phyloP scores from a whole-genome alignment of 2,113 vertebrate species.

The Meriones unguiculatus region DNA sequence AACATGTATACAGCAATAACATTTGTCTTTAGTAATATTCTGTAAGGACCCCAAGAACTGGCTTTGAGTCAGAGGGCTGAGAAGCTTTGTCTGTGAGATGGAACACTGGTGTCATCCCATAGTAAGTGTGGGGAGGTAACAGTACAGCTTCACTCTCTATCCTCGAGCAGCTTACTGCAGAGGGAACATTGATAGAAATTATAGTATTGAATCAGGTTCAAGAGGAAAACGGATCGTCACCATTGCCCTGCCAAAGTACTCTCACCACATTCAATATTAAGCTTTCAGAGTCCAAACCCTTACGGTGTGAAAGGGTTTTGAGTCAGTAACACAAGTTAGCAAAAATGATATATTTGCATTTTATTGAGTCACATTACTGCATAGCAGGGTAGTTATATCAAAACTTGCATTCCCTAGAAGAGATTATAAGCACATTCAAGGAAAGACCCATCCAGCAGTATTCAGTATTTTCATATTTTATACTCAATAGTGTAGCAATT shows the following conservation, averaged over 20 bases:
- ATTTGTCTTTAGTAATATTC: neutral
- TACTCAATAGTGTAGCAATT: neutral
- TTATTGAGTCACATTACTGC: slow-evolving; percentile 7
- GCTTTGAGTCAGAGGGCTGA: neutral
- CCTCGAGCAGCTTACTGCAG: neutral
- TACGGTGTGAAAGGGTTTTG: neutral
- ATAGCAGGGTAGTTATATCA: neutral
- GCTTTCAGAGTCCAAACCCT: neutral
- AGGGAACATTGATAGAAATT: neutral
- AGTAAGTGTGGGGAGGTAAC: neutral
- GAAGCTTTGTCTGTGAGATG: neutral
- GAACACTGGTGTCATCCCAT: neutral
- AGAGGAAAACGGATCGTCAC: neutral
- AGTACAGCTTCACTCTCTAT: neutral
- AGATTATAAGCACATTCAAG: slow-evolving; percentile 31
- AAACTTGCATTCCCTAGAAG: slow-evolving; percentile 27
- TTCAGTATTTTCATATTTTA: neutral
- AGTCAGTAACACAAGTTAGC: neutral
- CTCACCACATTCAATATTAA: slow-evolving; percentile 8
- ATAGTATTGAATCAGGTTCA: slow-evolving; percentile 1
- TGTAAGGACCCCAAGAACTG: neutral
- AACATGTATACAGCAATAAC: neutral
- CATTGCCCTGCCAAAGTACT: neutral
- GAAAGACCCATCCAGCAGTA: neutral
- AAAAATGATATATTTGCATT: neutral